These are phyloP conservation scores for Okamejei kenojei DNA, from an alignment of 2,797 vertebrate genomes.

Conservation along the genomic window DNA sequence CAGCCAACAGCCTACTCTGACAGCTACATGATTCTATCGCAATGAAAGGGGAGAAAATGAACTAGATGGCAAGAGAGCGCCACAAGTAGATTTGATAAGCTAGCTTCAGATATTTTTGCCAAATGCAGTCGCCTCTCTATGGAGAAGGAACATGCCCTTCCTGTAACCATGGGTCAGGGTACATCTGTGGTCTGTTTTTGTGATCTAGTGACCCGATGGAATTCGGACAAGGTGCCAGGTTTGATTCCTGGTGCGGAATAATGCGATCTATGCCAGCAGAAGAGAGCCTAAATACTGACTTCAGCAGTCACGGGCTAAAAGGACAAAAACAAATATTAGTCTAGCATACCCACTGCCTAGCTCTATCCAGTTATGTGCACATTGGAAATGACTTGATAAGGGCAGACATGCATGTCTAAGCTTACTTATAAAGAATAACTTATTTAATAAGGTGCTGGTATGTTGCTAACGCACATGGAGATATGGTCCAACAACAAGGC, in stretches of 20 bases:
- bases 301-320: background rate
- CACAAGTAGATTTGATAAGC: background rate
- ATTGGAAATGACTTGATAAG: background rate
- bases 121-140: background rate
- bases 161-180: background rate
- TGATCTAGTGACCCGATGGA: background rate
- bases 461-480: background rate
- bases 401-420: background rate
- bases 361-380: background rate
- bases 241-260: background rate
- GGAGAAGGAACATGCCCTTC: background rate
- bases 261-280: background rate
- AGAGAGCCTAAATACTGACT: background rate
- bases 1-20: background rate
- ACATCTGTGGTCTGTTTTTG: background rate
- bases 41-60: background rate
- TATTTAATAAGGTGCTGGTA: background rate
- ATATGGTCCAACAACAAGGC: background rate
- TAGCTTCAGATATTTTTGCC: background rate
- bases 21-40: background rate
- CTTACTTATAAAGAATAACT: background rate
- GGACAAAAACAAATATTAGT: background rate
- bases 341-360: background rate
- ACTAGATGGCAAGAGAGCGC: background rate
- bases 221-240: background rate